Evolutionary conservation across 1,140 invertebrate genomes (phyloP).

Genomic region (Colletes gigas): DNA sequence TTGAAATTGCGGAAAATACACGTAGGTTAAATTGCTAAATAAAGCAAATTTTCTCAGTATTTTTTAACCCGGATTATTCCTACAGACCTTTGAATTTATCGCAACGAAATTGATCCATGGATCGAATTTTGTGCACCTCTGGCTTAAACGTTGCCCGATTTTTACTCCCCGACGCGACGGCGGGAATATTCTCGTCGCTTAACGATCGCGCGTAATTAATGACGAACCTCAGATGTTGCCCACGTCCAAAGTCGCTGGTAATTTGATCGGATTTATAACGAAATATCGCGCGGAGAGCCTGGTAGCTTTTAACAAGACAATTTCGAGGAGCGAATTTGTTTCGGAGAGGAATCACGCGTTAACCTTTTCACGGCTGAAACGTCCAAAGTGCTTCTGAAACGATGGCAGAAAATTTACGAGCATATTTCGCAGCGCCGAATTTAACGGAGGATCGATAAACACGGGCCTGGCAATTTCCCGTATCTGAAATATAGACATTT

Average conservation of each 20-base stretch:
- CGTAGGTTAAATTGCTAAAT: no score
- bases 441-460: neutral
- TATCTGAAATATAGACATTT: neutral
- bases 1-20: no score
- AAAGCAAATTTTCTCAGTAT: no score
- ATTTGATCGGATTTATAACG: neutral
- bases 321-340: neutral
- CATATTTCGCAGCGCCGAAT: neutral
- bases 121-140: no score
- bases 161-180: neutral
- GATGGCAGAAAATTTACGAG: neutral
- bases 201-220: constrained; percentile 32
- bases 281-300: no score
- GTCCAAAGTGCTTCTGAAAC: neutral
- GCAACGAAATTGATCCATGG: no score
- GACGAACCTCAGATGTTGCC: constrained; percentile 1
- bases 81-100: no score
- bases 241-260: neutral
- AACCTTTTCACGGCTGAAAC: neutral
- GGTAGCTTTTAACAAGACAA: neutral
- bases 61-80: no score
- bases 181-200: neutral
- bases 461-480: neutral
- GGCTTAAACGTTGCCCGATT: no score
- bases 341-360: neutral